Evolutionary conservation across 2,113 vertebrate genomes (phyloP), one percentile per base, ranked within the genome.

Genomic region (Nothocercus julius): DNA sequence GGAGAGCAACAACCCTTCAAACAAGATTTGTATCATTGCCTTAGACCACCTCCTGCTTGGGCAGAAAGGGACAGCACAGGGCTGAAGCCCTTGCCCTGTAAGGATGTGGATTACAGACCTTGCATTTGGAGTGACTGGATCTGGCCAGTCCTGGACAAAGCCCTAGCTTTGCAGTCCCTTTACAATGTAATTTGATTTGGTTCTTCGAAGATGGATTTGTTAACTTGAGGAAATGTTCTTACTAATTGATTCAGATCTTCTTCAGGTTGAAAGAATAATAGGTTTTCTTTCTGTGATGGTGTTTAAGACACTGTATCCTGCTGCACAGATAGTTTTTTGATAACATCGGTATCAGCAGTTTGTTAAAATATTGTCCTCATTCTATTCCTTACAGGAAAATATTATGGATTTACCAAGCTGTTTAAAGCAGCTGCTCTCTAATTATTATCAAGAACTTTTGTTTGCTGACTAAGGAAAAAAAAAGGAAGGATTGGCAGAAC

Each of bases 11-110:
- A 73, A 67, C 27, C 11, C 22, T 62, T 13, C 32, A 51, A 54
- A 67, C 9, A 10, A 70, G 5, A 2, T 61, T 40, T 5, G 5
- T 40, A 34, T 40, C 0, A 0, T 4, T 15, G 25, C 25, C 64
- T 21, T 44, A 66, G 24, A 54, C 2, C 18, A 18, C 32, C 19
- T 59, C 24, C 25, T 1, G 0, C 13, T 21, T 47, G n/a, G 36
- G 12, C 21, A 72, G 24, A 45, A 9, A 42, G 30, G 30, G 76
- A 22, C 30, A 20, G 7, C 59, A 11, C 14, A 58, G 13, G 51
- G 47, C 19, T 20, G 22, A 69, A 66, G 13, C 25, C 13, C 7
- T 38, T 8, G 27, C 8, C 8, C 11, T 54, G 38, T 30, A 47
- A 53, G 5, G 8, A 42, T 32, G 20, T 38, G 21, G 34, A 21